Evolutionary conservation across 2,797 vertebrate genomes (phyloP), one percentile per base, ranked within the genome.

Genomic region (Crenuchus spilurus): DNA sequence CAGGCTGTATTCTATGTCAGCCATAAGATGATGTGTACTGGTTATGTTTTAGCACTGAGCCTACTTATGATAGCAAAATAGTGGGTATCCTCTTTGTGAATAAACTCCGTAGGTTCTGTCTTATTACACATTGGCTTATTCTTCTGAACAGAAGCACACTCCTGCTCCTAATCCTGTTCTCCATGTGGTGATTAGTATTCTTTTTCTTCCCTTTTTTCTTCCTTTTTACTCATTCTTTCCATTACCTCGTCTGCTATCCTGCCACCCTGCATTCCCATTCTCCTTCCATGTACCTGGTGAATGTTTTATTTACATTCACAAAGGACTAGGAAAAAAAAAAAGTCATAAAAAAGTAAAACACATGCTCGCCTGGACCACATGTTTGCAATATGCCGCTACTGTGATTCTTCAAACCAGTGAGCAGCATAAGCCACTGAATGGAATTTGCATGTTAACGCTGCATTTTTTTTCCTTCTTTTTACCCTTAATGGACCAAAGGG

Each of bases 261-360:
- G 28, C 39, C 35, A 33, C 51, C 14, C 7, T n/a, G 57, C 10
- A 44, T 30, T 30, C 28, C 39, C 18, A 14, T 18, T 70, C 10
- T 48, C 26, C 10, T 37, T 52, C 35, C 18, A 61, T 58, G 13
- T 33, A 42, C 41, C 37, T 67, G 66, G 18, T 20, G 20, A 41
- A 76, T 74, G 46, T 41, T 75, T 79, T 57, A 69, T 78, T 82
- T 66, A 74, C 70, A 70, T 55, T n/a, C 24, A 70, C 41, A 55
- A 31, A 41, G 33, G 37, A 22, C 71, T 80, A 77, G n/a, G n/a
- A n/a, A n/a, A n/a, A n/a, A n/a, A n/a, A 39, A 22, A 74, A 73
- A 70, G 26, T 44, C 58, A 74, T 70, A 42, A 41, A 75, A 69
- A 78, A 78, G 41, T 68, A 64, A 58, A 60, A 41, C 28, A 26